Percentiles rank a stretch among this genome's conserved stretches.
These are phyloP conservation scores for Coendou prehensilis DNA, from an alignment of 2,797 vertebrate genomes.

Conservation along the genomic window DNA sequence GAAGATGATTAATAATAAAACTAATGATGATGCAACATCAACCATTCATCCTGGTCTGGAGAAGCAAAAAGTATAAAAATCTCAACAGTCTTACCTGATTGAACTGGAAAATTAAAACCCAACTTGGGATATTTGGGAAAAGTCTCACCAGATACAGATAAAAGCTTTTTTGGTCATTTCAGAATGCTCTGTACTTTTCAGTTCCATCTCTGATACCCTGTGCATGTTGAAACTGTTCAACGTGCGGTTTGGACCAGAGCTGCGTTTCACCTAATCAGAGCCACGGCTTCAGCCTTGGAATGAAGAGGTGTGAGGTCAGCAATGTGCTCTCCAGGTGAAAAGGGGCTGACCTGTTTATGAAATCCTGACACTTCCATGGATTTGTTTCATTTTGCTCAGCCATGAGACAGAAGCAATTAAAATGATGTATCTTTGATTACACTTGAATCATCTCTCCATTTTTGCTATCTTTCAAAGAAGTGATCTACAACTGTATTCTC, in stretches of 20 bases:
- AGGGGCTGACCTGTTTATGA: background rate
- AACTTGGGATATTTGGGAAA: conserved; percentile 66
- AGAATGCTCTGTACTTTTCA: conserved; percentile 77
- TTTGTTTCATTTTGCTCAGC: background rate
- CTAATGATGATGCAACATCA: conserved; percentile 70
- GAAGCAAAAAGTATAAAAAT: conserved; percentile 83
- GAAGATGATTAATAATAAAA: conserved; percentile 83
- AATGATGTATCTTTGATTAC: conserved; percentile 34
- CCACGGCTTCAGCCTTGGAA: conserved; percentile 51
- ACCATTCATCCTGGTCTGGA: conserved; percentile 75
- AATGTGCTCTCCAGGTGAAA: background rate
- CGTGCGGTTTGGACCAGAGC: background rate
- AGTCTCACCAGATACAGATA: conserved; percentile 86
- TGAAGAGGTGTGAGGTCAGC: background rate
- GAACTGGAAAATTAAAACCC: conserved; percentile 84
- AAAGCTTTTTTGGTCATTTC: conserved; percentile 80
- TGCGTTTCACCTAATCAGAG: conserved; percentile 54
- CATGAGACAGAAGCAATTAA: background rate
- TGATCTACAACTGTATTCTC: background rate
- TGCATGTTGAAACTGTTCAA: conserved; percentile 72
- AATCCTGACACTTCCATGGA: background rate
- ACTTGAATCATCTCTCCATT: background rate
- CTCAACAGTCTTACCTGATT: conserved; percentile 77
- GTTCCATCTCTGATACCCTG: conserved; percentile 63
- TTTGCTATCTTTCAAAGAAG: background rate